phyloP scores from a whole-genome alignment of 1,140 invertebrate species.

The Euura lappo region DNA sequence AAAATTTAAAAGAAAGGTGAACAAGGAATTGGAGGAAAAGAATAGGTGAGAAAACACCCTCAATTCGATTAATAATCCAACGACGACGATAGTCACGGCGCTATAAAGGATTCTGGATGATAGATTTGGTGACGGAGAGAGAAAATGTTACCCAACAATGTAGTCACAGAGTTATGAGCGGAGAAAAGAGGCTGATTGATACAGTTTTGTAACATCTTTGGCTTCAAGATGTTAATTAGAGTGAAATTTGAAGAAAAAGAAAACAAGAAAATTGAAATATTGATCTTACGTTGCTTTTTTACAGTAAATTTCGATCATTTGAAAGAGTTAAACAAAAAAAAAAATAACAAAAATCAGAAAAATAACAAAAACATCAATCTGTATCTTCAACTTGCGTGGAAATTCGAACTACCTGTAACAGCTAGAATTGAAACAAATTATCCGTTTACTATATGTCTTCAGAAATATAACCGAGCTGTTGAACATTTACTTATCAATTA shows the following conservation, averaged over 20 bases:
- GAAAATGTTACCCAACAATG: not conserved
- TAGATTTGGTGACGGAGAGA: too few species aligned
- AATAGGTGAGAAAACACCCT: conserved; percentile 59
- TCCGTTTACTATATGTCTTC: not conserved
- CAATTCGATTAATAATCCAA: not conserved
- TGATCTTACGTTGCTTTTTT: not conserved
- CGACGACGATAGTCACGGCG: not conserved
- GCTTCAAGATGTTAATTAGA: not conserved
- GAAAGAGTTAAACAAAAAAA: too few species aligned
- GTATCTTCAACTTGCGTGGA: conserved; percentile 1
- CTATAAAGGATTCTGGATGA: too few species aligned
- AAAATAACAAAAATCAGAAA: too few species aligned
- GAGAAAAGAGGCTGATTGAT: not conserved
- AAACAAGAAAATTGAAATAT: not conserved
- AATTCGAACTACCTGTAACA: not conserved
- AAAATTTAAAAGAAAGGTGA: conserved; percentile 94
- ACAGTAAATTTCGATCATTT: not conserved
- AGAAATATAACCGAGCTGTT: not conserved
- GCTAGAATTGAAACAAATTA: too few species aligned
- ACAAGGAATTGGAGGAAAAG: conserved; percentile 92
- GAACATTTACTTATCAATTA: not conserved
- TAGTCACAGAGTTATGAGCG: not conserved
- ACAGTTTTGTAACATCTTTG: not conserved
- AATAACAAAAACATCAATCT: not conserved
- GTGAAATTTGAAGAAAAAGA: not conserved